Evolutionary conservation across 2,888 invertebrate genomes (phyloP), one percentile per base, ranked within the genome.

Genomic region (Melinaea marsaeus): DNA sequence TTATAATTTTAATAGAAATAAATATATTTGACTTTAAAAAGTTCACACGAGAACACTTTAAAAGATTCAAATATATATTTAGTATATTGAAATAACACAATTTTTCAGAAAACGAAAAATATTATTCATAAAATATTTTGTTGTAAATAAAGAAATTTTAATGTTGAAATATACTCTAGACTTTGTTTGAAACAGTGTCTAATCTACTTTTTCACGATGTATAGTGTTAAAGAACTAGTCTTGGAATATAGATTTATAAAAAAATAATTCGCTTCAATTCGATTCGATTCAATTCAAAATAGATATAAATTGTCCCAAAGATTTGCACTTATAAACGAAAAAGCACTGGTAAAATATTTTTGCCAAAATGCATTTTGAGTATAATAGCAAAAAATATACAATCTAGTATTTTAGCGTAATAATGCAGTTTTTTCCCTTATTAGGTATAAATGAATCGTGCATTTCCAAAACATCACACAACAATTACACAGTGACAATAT

Each of bases 361-460:
- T 11, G 11, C 46, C 13, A n/a, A 46, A n/a, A 22, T 22, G 22
- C 22, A 22, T 22, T 22, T 22, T 22, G n/a, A 22, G 22, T 22
- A 22, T 22, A 22, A 22, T 22, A 22, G 22, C 22, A 22, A 22
- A 22, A 22, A 55, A 60, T 54, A 58, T 56, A 11, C 13, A 37
- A 64, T 35, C 33, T 58, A 22, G 55, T 32, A 48, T 61, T 61
- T 61, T 57, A 64, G 58, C 61, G 56, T 64, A 61, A 61, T 51
- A 64, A 56, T 64, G 64, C 61, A 64, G 58, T 47, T 61, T 58
- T 64, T 58, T 55, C 55, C 61, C 58, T 58, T 55, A 61, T 58
- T 56, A 61, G 58, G 61, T 61, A 64, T 58, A 61, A 61, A 58
- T 64, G 58, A 61, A 64, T 48, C 58, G 57, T 61, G 55, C 58